Evolutionary conservation across 2,888 invertebrate genomes (phyloP), one percentile per base, ranked within the genome.

Genomic region (Diarsia dahlii): DNA sequence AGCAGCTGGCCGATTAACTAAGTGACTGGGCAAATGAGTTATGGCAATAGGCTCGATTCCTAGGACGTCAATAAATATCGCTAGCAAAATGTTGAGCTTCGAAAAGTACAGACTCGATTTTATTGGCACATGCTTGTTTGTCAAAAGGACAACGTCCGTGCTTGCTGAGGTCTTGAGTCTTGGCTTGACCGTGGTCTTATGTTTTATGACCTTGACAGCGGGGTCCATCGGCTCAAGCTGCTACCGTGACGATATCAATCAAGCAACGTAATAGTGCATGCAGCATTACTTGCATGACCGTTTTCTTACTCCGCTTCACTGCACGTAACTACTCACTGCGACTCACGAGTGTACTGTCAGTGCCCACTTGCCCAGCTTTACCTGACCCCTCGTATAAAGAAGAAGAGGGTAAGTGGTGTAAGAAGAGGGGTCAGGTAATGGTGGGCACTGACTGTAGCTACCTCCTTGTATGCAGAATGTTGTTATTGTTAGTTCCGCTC

Each of bases 401-500:
- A 28, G 28, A 28, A 28, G 28, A 28, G 28, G 28, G 28, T 2
- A 28, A 28, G 28, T 28, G 28, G 28, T 28, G 28, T 28, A 28
- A 28, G 28, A 28, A 28, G 28, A 28, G 28, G 28, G 28, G 28
- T 28, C 28, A 28, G 28, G 28, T 28, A 28, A 28, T 28, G 28
- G 28, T 28, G 28, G 28, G 28, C 28, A 28, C 28, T 28, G 28
- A 28, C 28, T 28, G 28, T 28, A 28, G 28, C 28, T 28, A 28
- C 28, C 28, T 28, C 28, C 28, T 72, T 23, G 74, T 54, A 15
- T 23, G 64, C 56, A 66, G 15, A 9, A 46, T 65, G 50, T 23
- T 62, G 20, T 39, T 64, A 52, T 28, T 70, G 62, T 84, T 79
- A 58, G 63, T 68, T 83, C 69, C 63, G 69, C 78, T 82, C 23